Evolutionary conservation across 2,797 vertebrate species (phyloP).

Genomic region (Mallotus villosus): DNA sequence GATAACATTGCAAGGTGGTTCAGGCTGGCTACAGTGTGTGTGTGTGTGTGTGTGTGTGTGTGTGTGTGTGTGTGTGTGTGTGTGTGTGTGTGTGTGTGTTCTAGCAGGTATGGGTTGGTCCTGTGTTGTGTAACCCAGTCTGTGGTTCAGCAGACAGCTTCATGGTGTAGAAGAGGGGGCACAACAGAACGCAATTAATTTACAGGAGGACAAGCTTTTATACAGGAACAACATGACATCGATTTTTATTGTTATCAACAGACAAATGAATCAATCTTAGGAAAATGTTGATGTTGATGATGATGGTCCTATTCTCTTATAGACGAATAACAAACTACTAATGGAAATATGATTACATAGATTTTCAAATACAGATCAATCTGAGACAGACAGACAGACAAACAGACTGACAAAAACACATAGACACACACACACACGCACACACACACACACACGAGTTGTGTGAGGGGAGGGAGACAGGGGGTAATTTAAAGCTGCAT

Average conservation of each 20-base stretch:
- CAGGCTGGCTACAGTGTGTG: no score
- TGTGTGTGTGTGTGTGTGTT: conserved; percentile 53
- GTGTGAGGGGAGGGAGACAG: conserved; percentile 42
- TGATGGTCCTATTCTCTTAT: no score
- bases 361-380: no score
- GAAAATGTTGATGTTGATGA: no score
- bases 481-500: conserved; percentile 74
- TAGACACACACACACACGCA: background rate
- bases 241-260: conserved; percentile 4
- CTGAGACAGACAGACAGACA: background rate
- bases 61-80: conserved; percentile 58
- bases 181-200: conserved; percentile 43
- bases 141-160: conserved; percentile 62
- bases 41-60: conserved; percentile 53
- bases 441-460: conserved; percentile 13
- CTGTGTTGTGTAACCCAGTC: conserved; percentile 42
- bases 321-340: no score
- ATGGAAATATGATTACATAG: no score
- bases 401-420: background rate
- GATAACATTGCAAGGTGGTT: no score
- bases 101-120: conserved; percentile 45
- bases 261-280: background rate
- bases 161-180: conserved; percentile 14
- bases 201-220: conserved; percentile 50
- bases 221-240: conserved; percentile 20